Evolutionary conservation across 2,797 vertebrate genomes (phyloP).

Genomic region (Diplodus puntazzo): DNA sequence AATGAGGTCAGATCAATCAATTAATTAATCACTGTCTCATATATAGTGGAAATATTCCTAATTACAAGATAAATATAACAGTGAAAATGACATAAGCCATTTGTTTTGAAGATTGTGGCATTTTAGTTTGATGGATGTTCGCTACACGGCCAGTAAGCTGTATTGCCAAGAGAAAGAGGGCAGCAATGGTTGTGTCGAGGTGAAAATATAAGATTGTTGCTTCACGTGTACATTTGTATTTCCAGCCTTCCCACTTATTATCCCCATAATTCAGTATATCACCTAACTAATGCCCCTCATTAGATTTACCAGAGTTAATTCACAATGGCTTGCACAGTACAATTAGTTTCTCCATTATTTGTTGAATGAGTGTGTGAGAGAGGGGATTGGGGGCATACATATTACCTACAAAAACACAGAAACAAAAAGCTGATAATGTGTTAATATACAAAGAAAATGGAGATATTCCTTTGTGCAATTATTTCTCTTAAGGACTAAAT

Average conservation of each 20-base stretch:
- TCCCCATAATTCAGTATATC: conserved; percentile 1
- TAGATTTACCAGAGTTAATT: not conserved
- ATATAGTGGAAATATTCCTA: not conserved
- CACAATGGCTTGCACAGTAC: not conserved
- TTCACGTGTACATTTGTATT: not conserved
- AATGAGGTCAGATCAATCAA: not conserved
- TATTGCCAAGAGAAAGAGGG: not conserved
- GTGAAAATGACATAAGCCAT: not conserved
- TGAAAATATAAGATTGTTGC: not conserved
- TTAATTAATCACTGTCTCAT: not conserved
- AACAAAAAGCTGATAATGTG: not conserved
- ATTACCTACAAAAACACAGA: not conserved
- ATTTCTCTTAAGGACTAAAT: conserved; percentile 1
- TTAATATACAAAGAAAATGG: not conserved
- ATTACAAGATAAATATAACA: not conserved
- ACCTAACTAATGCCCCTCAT: not conserved
- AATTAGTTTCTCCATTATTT: not conserved
- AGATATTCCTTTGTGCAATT: not conserved
- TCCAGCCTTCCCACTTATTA: not conserved
- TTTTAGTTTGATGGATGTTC: not conserved
- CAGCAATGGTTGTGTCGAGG: not conserved
- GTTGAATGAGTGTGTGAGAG: not conserved
- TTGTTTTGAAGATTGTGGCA: not conserved
- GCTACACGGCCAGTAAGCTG: not conserved
- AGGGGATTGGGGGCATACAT: not conserved